Conservation (phyloP, 2,113 vertebrate genomes). For the Aepyceros melampus region DNA sequence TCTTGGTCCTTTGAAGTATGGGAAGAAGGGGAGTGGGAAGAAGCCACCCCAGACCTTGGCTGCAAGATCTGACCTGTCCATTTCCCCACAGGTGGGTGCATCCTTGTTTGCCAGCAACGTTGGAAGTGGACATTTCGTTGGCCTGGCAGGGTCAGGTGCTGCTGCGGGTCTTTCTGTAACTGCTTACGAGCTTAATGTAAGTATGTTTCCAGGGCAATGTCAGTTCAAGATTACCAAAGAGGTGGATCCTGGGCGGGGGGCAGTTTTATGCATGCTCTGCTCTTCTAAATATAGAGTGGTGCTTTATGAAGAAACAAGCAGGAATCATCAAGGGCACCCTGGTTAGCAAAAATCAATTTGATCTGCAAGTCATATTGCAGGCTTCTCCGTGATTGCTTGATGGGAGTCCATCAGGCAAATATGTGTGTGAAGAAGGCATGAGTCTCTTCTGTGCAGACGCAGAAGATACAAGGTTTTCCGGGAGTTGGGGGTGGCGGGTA, state of each 20-base stretch:
- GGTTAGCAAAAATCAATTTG: neutral
- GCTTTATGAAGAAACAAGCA: neutral
- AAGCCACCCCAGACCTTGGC: no score
- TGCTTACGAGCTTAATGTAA: constrained; percentile 95
- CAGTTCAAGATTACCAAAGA: neutral
- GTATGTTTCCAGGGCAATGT: neutral
- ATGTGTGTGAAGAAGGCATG: neutral
- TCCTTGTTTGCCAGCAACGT: constrained; percentile 98
- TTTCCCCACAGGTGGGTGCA: constrained; percentile 87
- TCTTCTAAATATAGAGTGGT: neutral
- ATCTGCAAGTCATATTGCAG: no score
- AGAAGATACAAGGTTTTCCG: neutral
- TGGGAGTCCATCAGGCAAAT: neutral
- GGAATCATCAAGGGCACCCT: neutral
- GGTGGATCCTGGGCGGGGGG: neutral
- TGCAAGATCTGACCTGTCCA: neutral
- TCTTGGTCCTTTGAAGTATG: neutral
- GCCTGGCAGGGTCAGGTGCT: constrained; percentile 94
- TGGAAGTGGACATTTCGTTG: constrained; percentile 96
- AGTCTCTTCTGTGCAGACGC: no score
- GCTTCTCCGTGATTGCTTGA: neutral
- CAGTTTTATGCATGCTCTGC: neutral
- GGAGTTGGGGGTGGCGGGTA: neutral
- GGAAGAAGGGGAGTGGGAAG: neutral
- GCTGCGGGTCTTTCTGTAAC: constrained; percentile 89